phyloP scores from a whole-genome alignment of 1,140 invertebrate species.

The Daktulosphaira vitifoliae region DNA sequence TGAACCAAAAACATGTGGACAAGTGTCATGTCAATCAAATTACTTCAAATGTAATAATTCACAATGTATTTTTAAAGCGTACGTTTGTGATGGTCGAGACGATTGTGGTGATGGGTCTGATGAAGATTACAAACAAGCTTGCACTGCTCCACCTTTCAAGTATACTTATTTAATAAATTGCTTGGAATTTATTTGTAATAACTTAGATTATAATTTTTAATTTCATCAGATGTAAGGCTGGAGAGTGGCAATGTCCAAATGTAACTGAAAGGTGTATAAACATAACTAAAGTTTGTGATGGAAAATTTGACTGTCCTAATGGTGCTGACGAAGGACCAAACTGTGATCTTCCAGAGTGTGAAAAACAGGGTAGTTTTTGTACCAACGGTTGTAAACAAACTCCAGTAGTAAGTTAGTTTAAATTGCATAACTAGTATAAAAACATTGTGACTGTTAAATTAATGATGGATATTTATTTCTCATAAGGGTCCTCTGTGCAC shows the following conservation, averaged over 20 bases:
- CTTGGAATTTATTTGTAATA: not conserved
- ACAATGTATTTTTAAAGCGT: slow-evolving; percentile 84
- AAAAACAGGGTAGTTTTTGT: slow-evolving; percentile 62
- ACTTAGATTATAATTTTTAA: not conserved
- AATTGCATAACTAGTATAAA: not conserved
- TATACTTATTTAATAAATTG: slow-evolving; percentile 25
- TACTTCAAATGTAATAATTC: slow-evolving; percentile 81
- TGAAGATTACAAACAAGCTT: slow-evolving; percentile 70
- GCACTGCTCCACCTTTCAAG: slow-evolving; percentile 57
- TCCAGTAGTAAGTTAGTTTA: slow-evolving; percentile 53
- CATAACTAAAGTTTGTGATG: slow-evolving; percentile 72
- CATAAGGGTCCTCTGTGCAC: slow-evolving; percentile 66
- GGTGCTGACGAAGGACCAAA: slow-evolving; percentile 81
- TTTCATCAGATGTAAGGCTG: slow-evolving; percentile 57
- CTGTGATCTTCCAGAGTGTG: slow-evolving; percentile 70
- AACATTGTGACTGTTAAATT: not conserved
- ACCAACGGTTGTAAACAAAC: slow-evolving; percentile 83
- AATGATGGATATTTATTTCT: not conserved
- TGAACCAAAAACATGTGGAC: slow-evolving; percentile 74
- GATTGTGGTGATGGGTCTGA: slow-evolving; percentile 93
- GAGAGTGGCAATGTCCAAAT: slow-evolving; percentile 77
- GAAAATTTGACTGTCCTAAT: slow-evolving; percentile 77
- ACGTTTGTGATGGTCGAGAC: slow-evolving; percentile 91
- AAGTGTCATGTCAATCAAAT: slow-evolving; percentile 61
- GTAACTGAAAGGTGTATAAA: slow-evolving; percentile 68